Evolutionary conservation across 1,140 invertebrate genomes (phyloP), one percentile per base, ranked within the genome.

Genomic region (Drosophila lini): DNA sequence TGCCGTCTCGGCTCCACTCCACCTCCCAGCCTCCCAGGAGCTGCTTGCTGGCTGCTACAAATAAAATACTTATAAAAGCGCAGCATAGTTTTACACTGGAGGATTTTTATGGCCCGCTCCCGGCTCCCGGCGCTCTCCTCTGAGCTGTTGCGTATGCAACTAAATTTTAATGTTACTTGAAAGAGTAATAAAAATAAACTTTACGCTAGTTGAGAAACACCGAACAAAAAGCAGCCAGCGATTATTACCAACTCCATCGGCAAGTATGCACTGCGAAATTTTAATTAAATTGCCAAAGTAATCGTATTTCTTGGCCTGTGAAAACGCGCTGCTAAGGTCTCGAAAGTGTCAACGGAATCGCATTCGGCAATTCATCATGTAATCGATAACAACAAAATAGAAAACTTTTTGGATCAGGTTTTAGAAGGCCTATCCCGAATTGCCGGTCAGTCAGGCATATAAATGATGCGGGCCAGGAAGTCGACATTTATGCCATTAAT

Each of bases 151-250:
- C 50, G 78, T 85, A 85, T 81, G 84, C 80, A 89, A 80, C 84
- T 80, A 88, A 88, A 88, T 84, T 88, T 88, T 88, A 89, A 88
- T 88, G 80, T 88, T 88, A 89, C 84, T 88, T 88, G 74, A 88
- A 89, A 89, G 84, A 89, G 84, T 84, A 88, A 88, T 88, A 89
- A 89, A 77, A 89, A 89, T 89, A 84, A 88, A 88, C 63, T 88
- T 89, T 88, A 80, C 67, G 80, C 80, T 74, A 88, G 84, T 78
- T 80, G 74, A 68, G 81, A 89, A 89, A 69, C 50, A 73, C 59
- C 65, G 55, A 60, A 53, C 38, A 59, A 79, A 86, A 74, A 71
- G 81, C 81, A 70, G 68, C 52, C 58, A 70, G 68, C 74, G 83
- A 86, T 86, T 86, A 83, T 86, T 75, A 75, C 45, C 57, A 71